Percentiles rank a stretch among this genome's conserved stretches.
Evolutionary conservation across 2,113 vertebrate genomes (phyloP).

Genomic region (Aegotheles bennettii): DNA sequence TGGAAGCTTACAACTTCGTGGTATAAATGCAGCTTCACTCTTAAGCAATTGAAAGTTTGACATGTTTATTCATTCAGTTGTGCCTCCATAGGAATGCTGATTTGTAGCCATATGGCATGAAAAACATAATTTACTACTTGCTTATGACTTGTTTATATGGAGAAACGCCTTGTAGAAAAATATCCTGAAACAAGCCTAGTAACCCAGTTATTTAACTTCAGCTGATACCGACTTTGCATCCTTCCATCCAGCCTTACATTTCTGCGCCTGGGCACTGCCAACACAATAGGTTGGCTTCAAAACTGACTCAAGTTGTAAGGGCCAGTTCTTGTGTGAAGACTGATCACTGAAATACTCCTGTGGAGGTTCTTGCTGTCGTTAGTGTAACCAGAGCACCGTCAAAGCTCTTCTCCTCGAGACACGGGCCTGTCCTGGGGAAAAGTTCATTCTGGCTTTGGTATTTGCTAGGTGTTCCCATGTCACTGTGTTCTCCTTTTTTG

Average conservation of each 20-base stretch:
- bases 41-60: background rate
- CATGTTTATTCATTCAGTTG: background rate
- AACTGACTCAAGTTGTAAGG: background rate
- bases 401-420: background rate
- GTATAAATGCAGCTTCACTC: background rate
- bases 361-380: background rate
- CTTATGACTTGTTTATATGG: background rate
- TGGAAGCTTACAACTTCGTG: background rate
- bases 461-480: background rate
- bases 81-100: background rate
- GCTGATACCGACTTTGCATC: background rate
- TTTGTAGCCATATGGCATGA: background rate
- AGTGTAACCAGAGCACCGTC: fast-evolving
- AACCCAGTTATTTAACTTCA: background rate
- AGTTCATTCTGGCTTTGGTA: background rate
- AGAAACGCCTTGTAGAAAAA: background rate
- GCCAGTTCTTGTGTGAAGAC: background rate
- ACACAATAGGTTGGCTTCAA: background rate
- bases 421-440: background rate
- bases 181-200: background rate
- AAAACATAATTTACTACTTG: background rate
- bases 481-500: background rate
- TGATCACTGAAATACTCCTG: background rate
- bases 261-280: background rate
- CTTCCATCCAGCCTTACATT: background rate